Evolutionary conservation across 2,888 invertebrate genomes (phyloP).

Genomic region (Nomada ferruginata): DNA sequence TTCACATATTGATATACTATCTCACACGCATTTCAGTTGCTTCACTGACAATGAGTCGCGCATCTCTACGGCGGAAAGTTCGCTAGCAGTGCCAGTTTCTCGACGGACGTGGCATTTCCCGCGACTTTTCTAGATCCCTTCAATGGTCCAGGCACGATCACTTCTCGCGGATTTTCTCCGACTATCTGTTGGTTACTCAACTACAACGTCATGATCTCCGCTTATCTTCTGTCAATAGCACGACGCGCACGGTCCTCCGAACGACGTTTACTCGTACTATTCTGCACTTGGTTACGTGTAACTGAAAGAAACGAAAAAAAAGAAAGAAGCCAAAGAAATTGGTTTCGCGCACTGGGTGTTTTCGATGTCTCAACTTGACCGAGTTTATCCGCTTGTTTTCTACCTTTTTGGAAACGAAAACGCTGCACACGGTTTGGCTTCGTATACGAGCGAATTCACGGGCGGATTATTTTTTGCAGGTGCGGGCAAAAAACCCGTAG

Average conservation of each 20-base stretch:
- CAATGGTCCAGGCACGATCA: neutral
- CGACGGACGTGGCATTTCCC: constrained; percentile 45
- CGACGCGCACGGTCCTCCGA: neutral
- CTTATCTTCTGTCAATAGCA: neutral
- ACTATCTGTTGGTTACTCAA: neutral
- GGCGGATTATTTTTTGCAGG: neutral
- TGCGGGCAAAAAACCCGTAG: neutral
- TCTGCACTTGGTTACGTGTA: neutral
- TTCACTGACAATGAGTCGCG: constrained; percentile 18
- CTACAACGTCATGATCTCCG: neutral
- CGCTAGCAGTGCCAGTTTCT: constrained; percentile 22
- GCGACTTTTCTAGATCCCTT: neutral
- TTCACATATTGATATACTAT: constrained; percentile 78
- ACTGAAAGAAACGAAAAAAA: neutral
- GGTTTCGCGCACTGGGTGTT: neutral
- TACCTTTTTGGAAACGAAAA: neutral
- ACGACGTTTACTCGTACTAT: neutral
- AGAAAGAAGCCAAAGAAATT: neutral
- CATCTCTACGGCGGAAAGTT: constrained; percentile 13
- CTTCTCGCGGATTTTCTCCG: neutral
- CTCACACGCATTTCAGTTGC: constrained; percentile 70
- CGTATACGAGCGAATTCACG: neutral
- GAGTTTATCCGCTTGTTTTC: constrained; percentile 7
- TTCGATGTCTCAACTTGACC: constrained; percentile 29
- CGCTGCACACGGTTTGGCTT: neutral